Evolutionary conservation across 2,888 invertebrate species (phyloP).

Genomic region (Epistrophe eligans): DNA sequence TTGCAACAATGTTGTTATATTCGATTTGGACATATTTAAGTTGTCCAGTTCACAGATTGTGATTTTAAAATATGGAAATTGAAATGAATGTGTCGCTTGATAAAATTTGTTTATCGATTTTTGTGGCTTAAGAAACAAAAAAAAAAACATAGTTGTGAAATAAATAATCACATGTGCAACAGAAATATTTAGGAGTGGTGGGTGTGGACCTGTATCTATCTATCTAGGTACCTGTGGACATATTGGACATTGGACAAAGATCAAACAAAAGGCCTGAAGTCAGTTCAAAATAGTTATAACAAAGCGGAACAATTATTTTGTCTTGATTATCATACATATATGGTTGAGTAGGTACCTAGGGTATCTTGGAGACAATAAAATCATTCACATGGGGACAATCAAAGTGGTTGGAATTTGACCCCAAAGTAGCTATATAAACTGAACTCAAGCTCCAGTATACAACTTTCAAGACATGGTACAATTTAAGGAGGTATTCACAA

Average conservation of each 20-base stretch:
- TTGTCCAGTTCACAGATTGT: slow-evolving; percentile 43
- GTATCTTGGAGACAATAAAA: slow-evolving; percentile 20
- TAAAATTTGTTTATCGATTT: slow-evolving; percentile 39
- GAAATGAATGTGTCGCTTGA: slow-evolving; percentile 36
- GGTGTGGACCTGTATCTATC: slow-evolving; percentile 20
- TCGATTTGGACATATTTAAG: slow-evolving; percentile 22
- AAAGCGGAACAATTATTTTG: slow-evolving; percentile 2
- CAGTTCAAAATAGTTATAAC: slow-evolving; percentile 13
- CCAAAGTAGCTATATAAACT: slow-evolving; percentile 1
- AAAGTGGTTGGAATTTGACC: slow-evolving; percentile 21
- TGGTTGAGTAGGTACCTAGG: background rate
- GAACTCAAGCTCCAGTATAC: background rate
- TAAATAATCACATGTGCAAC: slow-evolving; percentile 45
- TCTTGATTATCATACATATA: background rate
- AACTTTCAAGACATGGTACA: background rate
- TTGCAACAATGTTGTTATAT: slow-evolving; percentile 27
- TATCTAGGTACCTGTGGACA: slow-evolving; percentile 7
- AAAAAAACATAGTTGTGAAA: slow-evolving; percentile 14
- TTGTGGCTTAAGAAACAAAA: background rate
- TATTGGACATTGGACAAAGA: slow-evolving; percentile 6
- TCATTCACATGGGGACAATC: background rate
- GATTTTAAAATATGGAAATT: slow-evolving; percentile 61
- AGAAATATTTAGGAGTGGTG: slow-evolving; percentile 45
- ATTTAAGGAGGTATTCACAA: background rate
- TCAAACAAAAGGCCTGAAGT: slow-evolving; percentile 16